These are phyloP conservation scores for Galago senegalensis DNA, from an alignment of 2,797 vertebrate species.

Conservation along the genomic window DNA sequence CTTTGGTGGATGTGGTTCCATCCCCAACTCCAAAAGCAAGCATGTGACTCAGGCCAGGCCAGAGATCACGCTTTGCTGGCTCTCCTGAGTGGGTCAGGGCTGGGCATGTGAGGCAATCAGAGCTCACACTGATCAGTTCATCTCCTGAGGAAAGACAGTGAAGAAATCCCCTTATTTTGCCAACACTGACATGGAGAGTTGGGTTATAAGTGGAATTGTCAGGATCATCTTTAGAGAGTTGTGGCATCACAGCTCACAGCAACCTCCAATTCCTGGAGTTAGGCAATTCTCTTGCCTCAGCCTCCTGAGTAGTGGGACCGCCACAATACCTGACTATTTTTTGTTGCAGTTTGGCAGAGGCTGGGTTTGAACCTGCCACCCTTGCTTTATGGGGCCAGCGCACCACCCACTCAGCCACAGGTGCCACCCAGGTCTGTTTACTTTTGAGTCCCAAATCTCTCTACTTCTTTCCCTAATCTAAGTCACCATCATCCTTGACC, in stretches of 20 bases:
- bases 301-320: no score
- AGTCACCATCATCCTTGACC: neutral
- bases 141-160: neutral
- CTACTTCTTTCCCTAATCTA: neutral
- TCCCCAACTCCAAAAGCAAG: neutral
- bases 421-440: neutral
- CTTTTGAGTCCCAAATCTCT: neutral
- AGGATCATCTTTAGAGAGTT: no score
- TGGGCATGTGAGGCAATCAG: neutral
- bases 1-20: neutral
- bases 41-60: neutral
- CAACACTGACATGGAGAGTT: neutral
- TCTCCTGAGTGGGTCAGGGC: neutral
- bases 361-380: no score
- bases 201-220: neutral
- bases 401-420: no score
- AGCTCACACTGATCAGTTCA: neutral
- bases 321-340: no score
- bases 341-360: no score
- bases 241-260: no score
- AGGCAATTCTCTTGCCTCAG: no score
- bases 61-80: neutral
- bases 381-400: no score
- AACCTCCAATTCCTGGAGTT: no score
- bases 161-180: neutral